Conservation (phyloP, 2,888 invertebrate species). For the Lepidochrysops patricia region DNA sequence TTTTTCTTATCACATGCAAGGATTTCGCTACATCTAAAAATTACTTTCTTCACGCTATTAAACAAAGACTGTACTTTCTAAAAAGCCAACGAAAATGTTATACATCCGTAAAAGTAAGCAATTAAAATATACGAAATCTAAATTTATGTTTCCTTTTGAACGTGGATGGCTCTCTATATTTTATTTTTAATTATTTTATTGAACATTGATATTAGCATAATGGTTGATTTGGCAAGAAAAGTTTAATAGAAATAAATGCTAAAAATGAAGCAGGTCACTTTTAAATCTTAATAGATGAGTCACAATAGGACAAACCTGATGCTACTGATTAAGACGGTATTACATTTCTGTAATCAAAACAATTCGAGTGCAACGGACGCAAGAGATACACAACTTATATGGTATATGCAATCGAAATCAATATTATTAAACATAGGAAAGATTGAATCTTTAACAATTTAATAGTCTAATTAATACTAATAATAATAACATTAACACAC, state of each 20-base stretch:
- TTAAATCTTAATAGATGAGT: neutral
- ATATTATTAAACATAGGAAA: no score
- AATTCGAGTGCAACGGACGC: neutral
- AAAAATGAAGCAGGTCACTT: neutral
- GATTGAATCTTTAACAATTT: no score
- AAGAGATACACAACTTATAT: neutral
- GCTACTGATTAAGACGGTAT: neutral
- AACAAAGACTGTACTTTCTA: neutral
- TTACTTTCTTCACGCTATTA: neutral
- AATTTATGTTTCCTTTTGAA: conserved; percentile 9
- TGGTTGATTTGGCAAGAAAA: neutral
- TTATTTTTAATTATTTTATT: neutral
- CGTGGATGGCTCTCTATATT: neutral
- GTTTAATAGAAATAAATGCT: neutral
- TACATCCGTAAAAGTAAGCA: neutral
- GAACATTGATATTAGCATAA: neutral
- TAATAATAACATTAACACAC: no score
- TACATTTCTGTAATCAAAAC: neutral
- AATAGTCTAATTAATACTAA: no score
- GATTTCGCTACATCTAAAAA: neutral
- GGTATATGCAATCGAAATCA: no score
- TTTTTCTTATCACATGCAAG: neutral
- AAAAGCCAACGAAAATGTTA: neutral
- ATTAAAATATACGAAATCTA: neutral
- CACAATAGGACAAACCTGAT: neutral